Evolutionary conservation across 2,797 vertebrate genomes (phyloP).

Genomic region (Sebastes hubbsi): DNA sequence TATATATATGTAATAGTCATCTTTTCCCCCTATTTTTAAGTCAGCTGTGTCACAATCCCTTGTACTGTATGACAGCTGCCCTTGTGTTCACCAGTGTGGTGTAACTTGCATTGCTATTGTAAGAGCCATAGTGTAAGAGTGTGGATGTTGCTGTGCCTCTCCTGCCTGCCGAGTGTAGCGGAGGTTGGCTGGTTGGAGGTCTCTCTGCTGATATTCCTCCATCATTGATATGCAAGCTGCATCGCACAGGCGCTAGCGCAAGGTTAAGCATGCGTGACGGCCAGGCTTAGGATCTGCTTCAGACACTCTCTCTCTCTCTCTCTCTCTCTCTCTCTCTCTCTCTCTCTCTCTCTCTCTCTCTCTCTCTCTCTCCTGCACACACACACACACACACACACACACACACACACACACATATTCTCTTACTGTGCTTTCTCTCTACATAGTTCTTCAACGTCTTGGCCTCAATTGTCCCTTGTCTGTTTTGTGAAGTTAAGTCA

Average conservation of each 20-base stretch:
- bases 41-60: neutral
- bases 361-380: constrained; percentile 27
- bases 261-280: constrained; percentile 85
- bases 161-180: constrained; percentile 36
- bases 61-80: neutral
- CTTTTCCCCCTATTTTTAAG: neutral
- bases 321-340: constrained; percentile 41
- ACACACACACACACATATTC: constrained; percentile 11
- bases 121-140: constrained; percentile 22
- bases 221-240: constrained; percentile 85
- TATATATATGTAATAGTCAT: neutral
- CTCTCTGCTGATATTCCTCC: constrained; percentile 79
- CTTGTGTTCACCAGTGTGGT: neutral
- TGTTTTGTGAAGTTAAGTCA: constrained; percentile 49
- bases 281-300: constrained; percentile 79
- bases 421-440: constrained; percentile 16
- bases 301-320: constrained; percentile 56
- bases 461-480: constrained; percentile 28
- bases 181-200: constrained; percentile 72
- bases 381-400: no score
- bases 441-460: constrained; percentile 17
- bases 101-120: constrained; percentile 21
- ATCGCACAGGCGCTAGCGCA: constrained; percentile 77
- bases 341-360: constrained; percentile 39
- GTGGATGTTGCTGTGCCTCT: constrained; percentile 41